Evolutionary conservation across 2,797 vertebrate genomes (phyloP).

Genomic region (Sebastolobus altivelis): DNA sequence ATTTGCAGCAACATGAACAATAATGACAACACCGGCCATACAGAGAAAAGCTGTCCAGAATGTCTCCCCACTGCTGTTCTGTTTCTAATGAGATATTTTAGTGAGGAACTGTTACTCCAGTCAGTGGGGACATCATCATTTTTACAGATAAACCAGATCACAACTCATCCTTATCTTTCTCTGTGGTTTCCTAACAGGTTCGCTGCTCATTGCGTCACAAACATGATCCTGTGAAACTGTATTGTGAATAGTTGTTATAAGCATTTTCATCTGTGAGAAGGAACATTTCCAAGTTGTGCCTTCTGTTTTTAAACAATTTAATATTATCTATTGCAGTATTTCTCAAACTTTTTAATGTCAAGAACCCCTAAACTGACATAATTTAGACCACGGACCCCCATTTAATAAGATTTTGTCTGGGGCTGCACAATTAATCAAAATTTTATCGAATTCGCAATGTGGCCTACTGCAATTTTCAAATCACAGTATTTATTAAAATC

Average conservation of each 20-base stretch:
- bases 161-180: background rate
- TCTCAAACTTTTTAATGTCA: too few species aligned
- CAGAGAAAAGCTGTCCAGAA: background rate
- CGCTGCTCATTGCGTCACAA: background rate
- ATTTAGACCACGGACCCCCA: accelerated
- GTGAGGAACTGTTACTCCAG: background rate
- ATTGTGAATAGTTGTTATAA: too few species aligned
- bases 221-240: too few species aligned
- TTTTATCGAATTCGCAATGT: too few species aligned
- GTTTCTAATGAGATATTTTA: background rate
- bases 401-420: too few species aligned
- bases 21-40: background rate
- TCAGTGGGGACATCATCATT: background rate
- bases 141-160: background rate
- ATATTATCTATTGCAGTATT: background rate
- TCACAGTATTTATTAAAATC: too few species aligned
- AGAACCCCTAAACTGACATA: too few species aligned
- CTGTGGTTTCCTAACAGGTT: background rate
- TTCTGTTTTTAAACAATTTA: background rate
- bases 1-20: constrained; percentile 21
- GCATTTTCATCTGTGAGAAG: background rate
- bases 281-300: background rate
- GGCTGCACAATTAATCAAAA: too few species aligned
- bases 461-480: too few species aligned
- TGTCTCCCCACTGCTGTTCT: background rate